Conservation (phyloP, 2,797 vertebrate genomes). For the Gymnoscopelus microlampas region DNA sequence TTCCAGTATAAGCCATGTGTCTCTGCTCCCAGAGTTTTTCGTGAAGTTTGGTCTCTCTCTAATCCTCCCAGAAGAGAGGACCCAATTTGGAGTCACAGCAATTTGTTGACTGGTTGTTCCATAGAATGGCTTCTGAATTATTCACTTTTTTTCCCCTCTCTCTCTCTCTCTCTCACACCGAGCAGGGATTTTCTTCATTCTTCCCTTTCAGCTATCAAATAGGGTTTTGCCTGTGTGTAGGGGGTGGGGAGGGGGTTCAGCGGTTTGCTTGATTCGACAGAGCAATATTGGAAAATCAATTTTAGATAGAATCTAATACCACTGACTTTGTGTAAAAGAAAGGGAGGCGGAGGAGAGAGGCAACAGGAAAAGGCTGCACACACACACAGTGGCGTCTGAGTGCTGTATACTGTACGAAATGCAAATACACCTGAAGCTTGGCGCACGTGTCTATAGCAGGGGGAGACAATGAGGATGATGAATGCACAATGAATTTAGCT, state of each 20-base stretch:
- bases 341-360: slow-evolving; percentile 23
- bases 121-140: slow-evolving; percentile 54
- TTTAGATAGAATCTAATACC: slow-evolving; percentile 37
- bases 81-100: slow-evolving; percentile 23
- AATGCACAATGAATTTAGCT: slow-evolving; percentile 40
- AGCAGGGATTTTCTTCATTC: slow-evolving; percentile 28
- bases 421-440: slow-evolving; percentile 9
- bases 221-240: slow-evolving; percentile 37
- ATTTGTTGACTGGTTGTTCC: slow-evolving; percentile 61
- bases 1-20: slow-evolving; percentile 4
- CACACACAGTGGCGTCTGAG: background rate
- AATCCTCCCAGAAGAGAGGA: slow-evolving; percentile 11
- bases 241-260: too few relatives aligned
- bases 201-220: slow-evolving; percentile 46
- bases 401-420: slow-evolving; percentile 5
- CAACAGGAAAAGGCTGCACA: background rate
- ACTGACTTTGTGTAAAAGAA: slow-evolving; percentile 15
- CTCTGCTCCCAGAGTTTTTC: slow-evolving; percentile 2
- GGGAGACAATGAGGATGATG: slow-evolving; percentile 31
- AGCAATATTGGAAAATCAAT: slow-evolving; percentile 51
- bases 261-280: slow-evolving; percentile 34
- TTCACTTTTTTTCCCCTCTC: slow-evolving; percentile 36
- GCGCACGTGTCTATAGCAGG: background rate
- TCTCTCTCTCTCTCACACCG: background rate
- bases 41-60: slow-evolving; percentile 11